Percentiles rank a stretch among this genome's conserved stretches.
Evolutionary conservation across 2,888 invertebrate genomes (phyloP).

Genomic region (Hanleya hanleyi): DNA sequence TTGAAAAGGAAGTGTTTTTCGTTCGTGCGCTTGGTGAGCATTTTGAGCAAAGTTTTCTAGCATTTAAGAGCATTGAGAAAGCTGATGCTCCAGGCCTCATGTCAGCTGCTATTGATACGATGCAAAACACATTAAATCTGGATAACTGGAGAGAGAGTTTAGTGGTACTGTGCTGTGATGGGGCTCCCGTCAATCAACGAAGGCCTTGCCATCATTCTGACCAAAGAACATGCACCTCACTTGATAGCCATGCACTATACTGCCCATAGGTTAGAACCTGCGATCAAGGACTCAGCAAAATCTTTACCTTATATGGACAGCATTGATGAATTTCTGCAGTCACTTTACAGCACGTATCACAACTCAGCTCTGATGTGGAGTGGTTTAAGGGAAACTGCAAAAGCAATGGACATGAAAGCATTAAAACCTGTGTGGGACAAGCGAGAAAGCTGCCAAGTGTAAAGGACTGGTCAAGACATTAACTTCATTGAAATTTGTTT

Average conservation of each 20-base stretch:
- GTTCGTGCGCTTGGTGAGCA: background rate
- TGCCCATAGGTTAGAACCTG: background rate
- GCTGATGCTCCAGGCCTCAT: constrained; percentile 2
- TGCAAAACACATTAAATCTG: background rate
- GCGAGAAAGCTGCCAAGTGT: background rate
- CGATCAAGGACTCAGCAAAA: background rate
- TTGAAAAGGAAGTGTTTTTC: background rate
- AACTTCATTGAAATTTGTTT: background rate
- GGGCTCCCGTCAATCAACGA: background rate
- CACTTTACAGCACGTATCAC: background rate
- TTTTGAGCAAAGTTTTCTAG: background rate
- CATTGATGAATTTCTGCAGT: background rate
- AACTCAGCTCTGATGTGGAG: background rate
- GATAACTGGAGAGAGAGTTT: background rate
- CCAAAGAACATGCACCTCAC: background rate
- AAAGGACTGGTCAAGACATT: background rate
- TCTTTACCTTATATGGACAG: background rate
- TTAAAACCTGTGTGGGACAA: background rate
- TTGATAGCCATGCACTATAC: background rate
- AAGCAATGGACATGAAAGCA: background rate
- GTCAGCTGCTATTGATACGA: background rate
- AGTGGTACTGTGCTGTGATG: background rate
- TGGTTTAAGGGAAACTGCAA: background rate
- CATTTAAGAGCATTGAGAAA: background rate
- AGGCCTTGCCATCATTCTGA: background rate